phyloP scores from a whole-genome alignment of 1,140 invertebrate genomes.

The Psilanteris sp. region DNA sequence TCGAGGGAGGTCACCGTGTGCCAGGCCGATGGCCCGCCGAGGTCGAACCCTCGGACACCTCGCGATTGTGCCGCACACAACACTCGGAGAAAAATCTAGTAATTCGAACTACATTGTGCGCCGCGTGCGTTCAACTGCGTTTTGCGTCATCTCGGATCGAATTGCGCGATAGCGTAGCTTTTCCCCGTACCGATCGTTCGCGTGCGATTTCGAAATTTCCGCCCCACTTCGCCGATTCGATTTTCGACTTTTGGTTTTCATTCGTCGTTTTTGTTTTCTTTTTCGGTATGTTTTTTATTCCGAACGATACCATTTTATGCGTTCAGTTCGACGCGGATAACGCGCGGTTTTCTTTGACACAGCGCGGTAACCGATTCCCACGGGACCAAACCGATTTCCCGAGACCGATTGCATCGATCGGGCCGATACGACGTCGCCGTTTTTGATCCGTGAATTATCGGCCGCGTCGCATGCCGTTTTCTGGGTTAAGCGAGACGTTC shows the following conservation, averaged over 20 bases:
- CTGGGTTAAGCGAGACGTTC: conserved; percentile 70
- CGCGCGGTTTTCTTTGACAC: too few species aligned
- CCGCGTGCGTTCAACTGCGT: conserved; percentile 40
- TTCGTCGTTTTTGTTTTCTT: too few species aligned
- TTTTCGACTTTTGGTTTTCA: too few species aligned
- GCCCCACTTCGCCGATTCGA: conserved; percentile 4
- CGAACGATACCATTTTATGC: background rate
- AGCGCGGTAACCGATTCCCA: too few species aligned
- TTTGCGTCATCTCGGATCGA: conserved; percentile 50
- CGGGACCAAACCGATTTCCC: too few species aligned
- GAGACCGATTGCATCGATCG: too few species aligned
- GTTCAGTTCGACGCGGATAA: too few species aligned
- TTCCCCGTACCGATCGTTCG: conserved; percentile 9
- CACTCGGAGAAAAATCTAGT: conserved; percentile 48
- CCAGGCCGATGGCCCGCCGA: conserved; percentile 79
- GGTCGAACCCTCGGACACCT: conserved; percentile 78
- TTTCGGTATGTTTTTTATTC: too few species aligned
- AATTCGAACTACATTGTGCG: conserved; percentile 60
- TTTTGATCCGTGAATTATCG: conserved; percentile 34
- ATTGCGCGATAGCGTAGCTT: conserved; percentile 33
- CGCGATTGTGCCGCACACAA: conserved; percentile 59
- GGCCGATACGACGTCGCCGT: conserved; percentile 32
- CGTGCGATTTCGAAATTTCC: conserved; percentile 28
- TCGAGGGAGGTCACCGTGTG: conserved; percentile 79
- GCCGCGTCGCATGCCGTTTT: too few species aligned